Evolutionary conservation across 2,888 invertebrate species (phyloP).

Genomic region (Hypselothyrea guttata): DNA sequence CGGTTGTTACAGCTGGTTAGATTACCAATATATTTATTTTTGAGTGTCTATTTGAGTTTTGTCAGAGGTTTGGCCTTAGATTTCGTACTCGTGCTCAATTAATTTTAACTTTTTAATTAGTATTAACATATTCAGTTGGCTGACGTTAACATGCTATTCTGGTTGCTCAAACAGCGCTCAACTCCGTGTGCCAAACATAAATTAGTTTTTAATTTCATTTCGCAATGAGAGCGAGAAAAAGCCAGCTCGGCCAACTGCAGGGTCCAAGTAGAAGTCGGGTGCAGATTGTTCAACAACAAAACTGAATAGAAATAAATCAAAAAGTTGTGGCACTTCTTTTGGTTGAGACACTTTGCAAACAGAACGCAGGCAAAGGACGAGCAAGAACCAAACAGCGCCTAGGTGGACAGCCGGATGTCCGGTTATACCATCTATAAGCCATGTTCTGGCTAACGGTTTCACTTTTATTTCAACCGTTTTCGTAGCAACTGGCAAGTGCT

Average conservation of each 20-base stretch:
- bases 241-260: background rate
- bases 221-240: constrained; percentile 14
- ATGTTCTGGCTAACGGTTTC: too few species aligned
- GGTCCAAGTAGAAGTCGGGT: constrained; percentile 3
- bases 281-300: constrained; percentile 43
- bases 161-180: constrained; percentile 27
- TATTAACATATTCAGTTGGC: constrained; percentile 50
- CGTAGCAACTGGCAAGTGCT: too few species aligned
- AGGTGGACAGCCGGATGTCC: constrained; percentile 20
- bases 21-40: too few species aligned
- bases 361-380: constrained; percentile 7
- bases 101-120: constrained; percentile 40
- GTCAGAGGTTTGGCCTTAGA: too few species aligned
- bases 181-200: constrained; percentile 32
- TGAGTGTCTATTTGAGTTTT: too few species aligned
- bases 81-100: background rate
- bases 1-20: too few species aligned
- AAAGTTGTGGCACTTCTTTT: constrained; percentile 49
- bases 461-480: too few species aligned
- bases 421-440: background rate
- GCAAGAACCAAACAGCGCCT: constrained; percentile 24
- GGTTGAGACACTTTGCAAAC: constrained; percentile 17
- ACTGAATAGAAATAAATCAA: constrained; percentile 51
- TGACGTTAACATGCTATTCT: constrained; percentile 24
- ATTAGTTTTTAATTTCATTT: constrained; percentile 60